phyloP scores from a whole-genome alignment of 23 tunicate species.

The Ciona savignyi region DNA sequence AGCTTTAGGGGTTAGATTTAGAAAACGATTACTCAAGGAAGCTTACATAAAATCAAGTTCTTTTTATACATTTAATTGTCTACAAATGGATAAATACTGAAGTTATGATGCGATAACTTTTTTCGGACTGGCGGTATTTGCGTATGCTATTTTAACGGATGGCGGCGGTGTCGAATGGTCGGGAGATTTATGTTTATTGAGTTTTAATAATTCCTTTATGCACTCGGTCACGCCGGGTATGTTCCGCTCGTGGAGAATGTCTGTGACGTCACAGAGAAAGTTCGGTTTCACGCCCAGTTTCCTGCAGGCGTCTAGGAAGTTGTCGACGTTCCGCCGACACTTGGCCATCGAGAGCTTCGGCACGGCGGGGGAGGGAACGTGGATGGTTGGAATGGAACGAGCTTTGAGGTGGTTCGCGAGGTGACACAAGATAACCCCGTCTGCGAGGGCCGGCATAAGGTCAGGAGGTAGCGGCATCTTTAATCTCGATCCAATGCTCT shows the following conservation, averaged over 20 bases:
- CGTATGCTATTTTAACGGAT: not conserved
- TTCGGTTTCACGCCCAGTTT: constrained; percentile 52
- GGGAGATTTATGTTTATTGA: not conserved
- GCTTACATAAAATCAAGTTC: not conserved
- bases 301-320: constrained; percentile 71
- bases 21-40: not conserved
- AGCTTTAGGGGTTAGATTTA: not conserved
- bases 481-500: constrained; percentile 44
- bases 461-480: constrained; percentile 73
- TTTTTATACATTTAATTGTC: not conserved
- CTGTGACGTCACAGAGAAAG: constrained; percentile 40
- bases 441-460: constrained; percentile 58
- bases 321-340: constrained; percentile 73
- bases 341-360: constrained; percentile 73
- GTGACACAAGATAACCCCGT: constrained; percentile 86
- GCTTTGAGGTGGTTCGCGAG: constrained; percentile 75
- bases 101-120: not conserved
- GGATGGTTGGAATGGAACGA: constrained; percentile 77
- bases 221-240: not conserved
- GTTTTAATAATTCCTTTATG: not conserved
- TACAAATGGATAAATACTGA: too few relatives aligned
- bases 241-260: constrained; percentile 54
- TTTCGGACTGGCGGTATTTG: not conserved
- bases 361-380: constrained; percentile 95
- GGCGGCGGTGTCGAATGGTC: not conserved